Base-by-base conservation (phyloP, 2,113 vertebrate genomes). In the Protobothrops flavoviridis region DNA sequence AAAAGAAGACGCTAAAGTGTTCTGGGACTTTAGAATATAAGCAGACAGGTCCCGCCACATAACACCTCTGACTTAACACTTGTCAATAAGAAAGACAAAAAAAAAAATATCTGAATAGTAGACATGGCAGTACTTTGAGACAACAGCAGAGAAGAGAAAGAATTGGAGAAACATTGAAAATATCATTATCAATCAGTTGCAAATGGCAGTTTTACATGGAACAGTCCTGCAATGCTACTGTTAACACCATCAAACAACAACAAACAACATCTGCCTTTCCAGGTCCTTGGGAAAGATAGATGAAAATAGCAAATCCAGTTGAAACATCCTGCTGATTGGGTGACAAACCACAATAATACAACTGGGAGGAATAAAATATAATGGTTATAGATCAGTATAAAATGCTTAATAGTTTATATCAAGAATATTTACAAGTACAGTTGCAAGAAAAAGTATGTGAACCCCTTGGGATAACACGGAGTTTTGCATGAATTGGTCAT, bases 361-460 rank as follows among this genome's bases (percentile, higher is more conserved):
- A 43, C 33, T 81, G 91, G 52, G 64, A 29, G 43, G 13, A 90
- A 87, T 87, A 57, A 81, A 89, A 93, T 45, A 1, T 81, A 33
- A 52, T 26, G 0, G 9, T 61, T 86, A 91, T 55, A 69, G 85
- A 61, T 57, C 90, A 95, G 74, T 92, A 95, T 93, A 53, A 89
- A 92, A 81, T 3, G 17, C 33, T 91, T 29, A 20, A 95, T 50
- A 91, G 92, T 53, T 95, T 94, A 81, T 94, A 86, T 52, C 20
- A 45, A 93, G 61, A 12, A 0, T 0, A 0, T 93, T 91, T 95
- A 5, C n/a, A 0, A 3, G 13, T 0, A n/a, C n/a, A n/a, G n/a
- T n/a, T n/a, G n/a, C n/a, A n/a, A n/a, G n/a, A n/a, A n/a, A n/a
- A n/a, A n/a, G n/a, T n/a, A n/a, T n/a, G n/a, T n/a, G n/a, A n/a